Evolutionary conservation across 2,113 vertebrate species (phyloP).

Genomic region (Perccottus glenii): DNA sequence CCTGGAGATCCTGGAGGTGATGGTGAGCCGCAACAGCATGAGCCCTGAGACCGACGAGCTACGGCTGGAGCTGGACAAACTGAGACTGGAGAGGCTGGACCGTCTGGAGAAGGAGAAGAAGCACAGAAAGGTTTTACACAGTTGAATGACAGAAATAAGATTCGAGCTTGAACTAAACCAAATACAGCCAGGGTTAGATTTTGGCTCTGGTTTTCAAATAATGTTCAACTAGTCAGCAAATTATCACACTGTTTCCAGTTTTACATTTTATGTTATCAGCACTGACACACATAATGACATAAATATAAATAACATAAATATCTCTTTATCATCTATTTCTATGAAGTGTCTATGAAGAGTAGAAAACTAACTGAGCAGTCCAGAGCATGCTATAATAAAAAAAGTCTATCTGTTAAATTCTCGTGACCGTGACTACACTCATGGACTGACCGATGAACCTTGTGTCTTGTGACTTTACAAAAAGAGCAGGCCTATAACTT

Average conservation of each 20-base stretch:
- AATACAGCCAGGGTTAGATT: no score
- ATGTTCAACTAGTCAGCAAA: no score
- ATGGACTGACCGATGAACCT: conserved; percentile 45
- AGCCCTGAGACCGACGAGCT: conserved; percentile 94
- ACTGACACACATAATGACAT: no score
- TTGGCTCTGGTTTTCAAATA: no score
- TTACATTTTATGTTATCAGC: no score
- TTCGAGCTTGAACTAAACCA: no score
- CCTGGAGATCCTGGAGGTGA: conserved; percentile 95
- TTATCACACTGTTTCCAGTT: no score
- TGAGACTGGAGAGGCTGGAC: conserved; percentile 91
- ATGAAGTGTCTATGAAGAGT: no score
- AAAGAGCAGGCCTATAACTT: not conserved
- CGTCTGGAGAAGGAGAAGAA: conserved; percentile 93
- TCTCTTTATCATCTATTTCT: no score
- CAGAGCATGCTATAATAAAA: not conserved
- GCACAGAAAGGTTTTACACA: conserved; percentile 85
- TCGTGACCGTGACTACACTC: conserved; percentile 48
- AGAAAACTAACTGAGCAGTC: no score
- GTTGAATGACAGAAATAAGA: not conserved
- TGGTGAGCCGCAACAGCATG: conserved; percentile 91
- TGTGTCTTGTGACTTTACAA: conserved; percentile 42
- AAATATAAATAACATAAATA: no score
- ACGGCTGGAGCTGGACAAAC: conserved; percentile 92
- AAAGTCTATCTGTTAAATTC: conserved; percentile 25